Base-by-base conservation (phyloP, 2,888 invertebrate genomes). In the Leucophenga montana region DNA sequence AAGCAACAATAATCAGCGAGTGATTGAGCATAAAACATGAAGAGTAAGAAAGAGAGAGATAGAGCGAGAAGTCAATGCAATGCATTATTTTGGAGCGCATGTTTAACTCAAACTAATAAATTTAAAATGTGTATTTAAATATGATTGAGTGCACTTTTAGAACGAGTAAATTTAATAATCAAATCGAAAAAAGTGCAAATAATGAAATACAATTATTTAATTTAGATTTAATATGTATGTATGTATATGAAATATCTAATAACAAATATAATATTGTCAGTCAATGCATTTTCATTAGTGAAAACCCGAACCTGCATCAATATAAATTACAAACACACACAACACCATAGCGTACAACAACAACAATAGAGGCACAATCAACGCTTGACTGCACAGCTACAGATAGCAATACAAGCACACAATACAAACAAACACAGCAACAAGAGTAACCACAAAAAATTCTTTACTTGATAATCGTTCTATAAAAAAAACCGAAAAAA, bases 281-380 rank as follows among this genome's bases (percentile, higher is more conserved):
- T 16, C 56, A 22, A 14, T 50, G 20, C 9, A 57, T 57, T 59
- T 16, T 27, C 16, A 33, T 59, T n/a, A 46, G 9, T 46, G 14
- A 57, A 54, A 48, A 57, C 44, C 76, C 75, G 80, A 82, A 82
- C 81, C 81, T 82, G 84, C 81, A 84, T 72, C 82, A 82, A 81
- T 78, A 72, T 74, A 27, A 61, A 59, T 59, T 56, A 65, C 66
- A 68, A n/a, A 66, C n/a, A 68, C 67, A 48, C 66, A 71, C 46
- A 72, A 62, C 53, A 16, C 4, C 64, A 44, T 31, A 48, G 14
- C 50, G 16, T 11, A 65, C 27, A 46, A 18, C 11, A 22, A 59
- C 65, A 22, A 46, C 27, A 20, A 59, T 31, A 68, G 6, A 56
- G 14, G 56, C 18, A 8, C 22, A 66, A 39, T 50, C 18, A 67